Conservation (phyloP, 2,113 vertebrate genomes). For the Pseudolaguvia tuberculata region DNA sequence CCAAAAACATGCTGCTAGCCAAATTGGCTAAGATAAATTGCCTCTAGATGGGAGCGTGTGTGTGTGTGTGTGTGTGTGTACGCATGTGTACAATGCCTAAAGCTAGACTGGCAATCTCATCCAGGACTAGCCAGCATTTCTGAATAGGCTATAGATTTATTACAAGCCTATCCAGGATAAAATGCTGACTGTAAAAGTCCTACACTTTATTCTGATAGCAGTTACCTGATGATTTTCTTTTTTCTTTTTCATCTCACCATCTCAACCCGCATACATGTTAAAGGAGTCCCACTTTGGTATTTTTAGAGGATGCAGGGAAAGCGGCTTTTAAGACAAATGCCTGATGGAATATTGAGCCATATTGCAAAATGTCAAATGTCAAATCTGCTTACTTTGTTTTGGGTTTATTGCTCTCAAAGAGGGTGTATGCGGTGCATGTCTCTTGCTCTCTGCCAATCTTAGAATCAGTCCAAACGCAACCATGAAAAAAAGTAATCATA, state of each 20-base stretch:
- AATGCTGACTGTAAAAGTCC: not conserved
- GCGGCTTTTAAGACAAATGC: constrained; percentile 4
- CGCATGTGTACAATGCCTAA: not conserved
- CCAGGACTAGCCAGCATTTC: not conserved
- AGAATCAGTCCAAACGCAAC: not conserved
- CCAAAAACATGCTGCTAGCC: not conserved
- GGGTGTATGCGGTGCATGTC: not conserved
- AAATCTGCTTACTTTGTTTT: not conserved
- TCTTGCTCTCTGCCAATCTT: not conserved
- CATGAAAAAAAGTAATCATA: not conserved
- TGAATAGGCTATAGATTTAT: not conserved
- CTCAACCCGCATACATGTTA: not conserved
- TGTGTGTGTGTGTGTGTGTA: not conserved
- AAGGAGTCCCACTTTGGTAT: not conserved
- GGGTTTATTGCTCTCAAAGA: not conserved
- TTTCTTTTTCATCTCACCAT: not conserved
- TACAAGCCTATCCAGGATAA: not conserved
- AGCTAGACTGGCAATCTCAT: not conserved
- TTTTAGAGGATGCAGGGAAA: not conserved
- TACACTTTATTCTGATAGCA: not conserved
- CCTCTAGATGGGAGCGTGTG: not conserved
- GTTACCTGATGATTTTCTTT: not conserved
- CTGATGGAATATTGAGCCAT: constrained; percentile 17
- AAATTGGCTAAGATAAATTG: not conserved
- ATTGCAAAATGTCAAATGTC: constrained; percentile 34